Base-by-base conservation (phyloP, 2,797 vertebrate genomes). In the Hoplostethus atlanticus region DNA sequence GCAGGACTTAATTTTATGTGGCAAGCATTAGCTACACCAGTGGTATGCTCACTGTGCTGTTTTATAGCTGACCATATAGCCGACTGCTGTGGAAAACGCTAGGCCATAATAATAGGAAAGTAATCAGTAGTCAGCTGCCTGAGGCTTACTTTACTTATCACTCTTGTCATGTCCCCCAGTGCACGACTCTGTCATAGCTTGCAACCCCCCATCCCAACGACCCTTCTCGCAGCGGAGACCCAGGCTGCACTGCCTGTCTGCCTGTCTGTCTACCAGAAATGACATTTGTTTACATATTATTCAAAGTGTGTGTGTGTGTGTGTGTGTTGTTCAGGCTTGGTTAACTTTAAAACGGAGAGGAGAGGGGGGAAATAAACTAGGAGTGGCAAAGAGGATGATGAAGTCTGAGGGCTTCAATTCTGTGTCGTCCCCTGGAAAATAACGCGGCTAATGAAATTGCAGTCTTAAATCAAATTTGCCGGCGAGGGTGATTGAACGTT, bases 121-220 rank as follows among this genome's bases (percentile, higher is more conserved):
- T 93, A 95, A 94, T 94, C 90, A 93, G 73, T 60, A 80, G 82
- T 81, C 70, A 79, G 83, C 80, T 85, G 91, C 92, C 81, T 73
- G 75, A 55, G 85, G 91, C 86, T 83, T 85, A 88, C 91, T 90
- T 90, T 88, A 89, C 87, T 90, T 87, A 90, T 84, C 83, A 77
- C 79, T 78, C 71, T 71, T 81, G 84, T 90, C 85, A 79, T 86
- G 83, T 87, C 81, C 75, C 68, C 81, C 71, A 44, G 55, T 72
- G 64, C 68, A 79, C 8, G 9, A 75, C 82, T 86, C 76, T 85
- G 82, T 88, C 83, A 84, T 51, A 64, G 78, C 66, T 77, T 76
- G 77, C 70, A 82, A 54, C 76, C 71, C 71, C 81, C 48, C 15
- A 13, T 7, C 50, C 52, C 58, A 38, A 1, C 11, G 36, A 28